Base-by-base conservation (phyloP, 1,140 invertebrate genomes). In the Bacillus rossius region DNA sequence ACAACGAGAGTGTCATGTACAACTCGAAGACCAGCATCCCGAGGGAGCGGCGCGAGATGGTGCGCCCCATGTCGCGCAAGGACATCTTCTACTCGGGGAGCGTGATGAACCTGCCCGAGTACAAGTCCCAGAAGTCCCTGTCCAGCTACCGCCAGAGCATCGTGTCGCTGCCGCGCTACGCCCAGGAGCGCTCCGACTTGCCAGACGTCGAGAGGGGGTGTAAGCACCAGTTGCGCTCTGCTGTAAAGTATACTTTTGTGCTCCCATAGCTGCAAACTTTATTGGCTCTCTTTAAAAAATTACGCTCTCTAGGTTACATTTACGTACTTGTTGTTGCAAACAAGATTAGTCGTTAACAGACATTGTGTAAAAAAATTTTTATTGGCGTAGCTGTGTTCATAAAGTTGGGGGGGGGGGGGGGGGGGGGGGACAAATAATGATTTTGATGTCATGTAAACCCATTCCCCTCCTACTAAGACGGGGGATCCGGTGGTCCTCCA, bases 21-120 rank as follows among this genome's bases (percentile, higher is more conserved):
- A 77, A 73, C 25, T 78, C 78, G 41, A 76, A 77, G 59, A 69
- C 73, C n/a, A 79, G 73, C 60, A 73, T 79, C 14, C 71, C 77
- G 5, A 77, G 78, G 56, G 85, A 86, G 65, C 80, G 79, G 14
- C 74, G 81, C 4, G 74, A 83, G 59, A 89, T 96, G 75, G 87
- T 96, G 16, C 83, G 95, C 16, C 96, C 96, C 2, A 75, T 99
- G 72, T 96, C 94, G 5, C 80, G 94, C 42, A 97, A 97, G 75
- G 96, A 99, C 74, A 97, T 99, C 63, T 99, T 99, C 77, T 99
- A 99, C 77, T 94, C 94, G 13, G 96, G 96, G 22, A 95, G 92
- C 23, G 87, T 98, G 7, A 79, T 89, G 25, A 91, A 96, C 76
- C 78, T 98, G 50, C 92, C 91, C 0, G 90, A 96, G 26, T 97